Percentiles rank a stretch among this genome's conserved stretches.
Conservation (phyloP, 2,113 vertebrate genomes). For the Paratilapia polleni region DNA sequence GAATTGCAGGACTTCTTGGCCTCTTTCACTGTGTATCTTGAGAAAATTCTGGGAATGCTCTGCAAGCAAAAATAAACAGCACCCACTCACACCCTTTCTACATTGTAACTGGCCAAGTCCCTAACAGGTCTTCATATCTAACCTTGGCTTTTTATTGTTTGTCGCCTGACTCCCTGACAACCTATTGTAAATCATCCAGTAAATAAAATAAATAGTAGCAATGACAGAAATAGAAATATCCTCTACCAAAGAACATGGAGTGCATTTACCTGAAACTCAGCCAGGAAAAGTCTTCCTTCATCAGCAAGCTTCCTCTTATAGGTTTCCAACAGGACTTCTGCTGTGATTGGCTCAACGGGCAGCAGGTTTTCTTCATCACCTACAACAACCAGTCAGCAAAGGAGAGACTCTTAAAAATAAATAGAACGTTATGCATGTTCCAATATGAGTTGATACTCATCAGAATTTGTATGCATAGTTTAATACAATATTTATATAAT, state of each 20-base stretch:
- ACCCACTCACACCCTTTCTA: not conserved
- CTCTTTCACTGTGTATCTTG: conserved; percentile 88
- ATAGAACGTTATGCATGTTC: too few relatives aligned
- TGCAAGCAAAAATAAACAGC: conserved; percentile 59
- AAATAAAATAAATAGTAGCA: not conserved
- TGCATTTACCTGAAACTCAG: conserved; percentile 91
- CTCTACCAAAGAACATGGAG: accelerated
- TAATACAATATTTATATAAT: not conserved
- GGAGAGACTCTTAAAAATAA: not conserved
- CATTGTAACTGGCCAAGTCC: not conserved
- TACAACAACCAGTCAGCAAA: conserved; percentile 41
- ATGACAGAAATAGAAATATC: not conserved
- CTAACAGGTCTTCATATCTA: not conserved
- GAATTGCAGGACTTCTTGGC: conserved; percentile 88
- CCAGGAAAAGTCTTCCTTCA: conserved; percentile 92
- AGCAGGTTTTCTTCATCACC: conserved; percentile 87
- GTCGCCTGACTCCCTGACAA: not conserved
- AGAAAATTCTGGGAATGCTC: conserved; percentile 95
- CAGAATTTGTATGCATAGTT: not conserved
- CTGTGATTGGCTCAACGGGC: conserved; percentile 89
- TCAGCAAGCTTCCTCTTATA: conserved; percentile 95
- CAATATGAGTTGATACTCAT: not conserved
- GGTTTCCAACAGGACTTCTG: conserved; percentile 84
- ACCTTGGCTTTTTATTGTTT: not conserved
- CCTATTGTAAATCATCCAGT: not conserved